A percentile compares a stretch with the other conserved stretches of the same genome.
phyloP scores from a whole-genome alignment of 2,888 invertebrate species.

The Chrysopilus asiliformis region DNA sequence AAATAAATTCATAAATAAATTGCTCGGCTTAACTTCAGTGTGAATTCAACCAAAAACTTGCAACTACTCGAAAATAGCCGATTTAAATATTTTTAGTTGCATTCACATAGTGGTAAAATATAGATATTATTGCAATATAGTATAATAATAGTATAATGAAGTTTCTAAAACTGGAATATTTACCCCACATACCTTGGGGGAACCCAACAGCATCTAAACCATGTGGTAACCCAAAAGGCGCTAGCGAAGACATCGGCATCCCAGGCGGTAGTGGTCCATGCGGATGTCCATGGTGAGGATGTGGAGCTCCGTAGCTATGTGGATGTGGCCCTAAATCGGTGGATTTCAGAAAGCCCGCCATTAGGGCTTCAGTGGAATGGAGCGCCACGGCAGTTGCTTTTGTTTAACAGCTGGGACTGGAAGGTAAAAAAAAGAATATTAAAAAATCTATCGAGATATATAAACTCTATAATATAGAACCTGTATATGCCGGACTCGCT shows the following conservation, averaged over 20 bases:
- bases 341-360: slow-evolving; percentile 37
- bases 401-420: slow-evolving; percentile 11
- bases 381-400: slow-evolving; percentile 35
- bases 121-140: too few relatives aligned
- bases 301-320: slow-evolving; percentile 36
- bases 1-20: too few relatives aligned
- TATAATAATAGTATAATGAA: background rate
- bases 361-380: slow-evolving; percentile 37
- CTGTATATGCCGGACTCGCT: too few relatives aligned
- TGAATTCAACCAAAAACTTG: too few relatives aligned
- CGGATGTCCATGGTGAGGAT: slow-evolving; percentile 35
- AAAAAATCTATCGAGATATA: background rate
- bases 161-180: slow-evolving; percentile 21
- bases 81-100: too few relatives aligned
- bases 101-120: too few relatives aligned
- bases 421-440: slow-evolving; percentile 1
- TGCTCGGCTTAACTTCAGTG: too few relatives aligned
- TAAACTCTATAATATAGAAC: background rate
- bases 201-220: slow-evolving; percentile 38
- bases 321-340: slow-evolving; percentile 36
- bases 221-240: slow-evolving; percentile 37
- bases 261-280: slow-evolving; percentile 36
- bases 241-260: slow-evolving; percentile 36
- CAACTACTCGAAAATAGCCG: too few relatives aligned
- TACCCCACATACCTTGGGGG: slow-evolving; percentile 40